These are phyloP conservation scores for Drosophila quadrilineata DNA, from an alignment of 1,140 invertebrate species.

Conservation along the genomic window DNA sequence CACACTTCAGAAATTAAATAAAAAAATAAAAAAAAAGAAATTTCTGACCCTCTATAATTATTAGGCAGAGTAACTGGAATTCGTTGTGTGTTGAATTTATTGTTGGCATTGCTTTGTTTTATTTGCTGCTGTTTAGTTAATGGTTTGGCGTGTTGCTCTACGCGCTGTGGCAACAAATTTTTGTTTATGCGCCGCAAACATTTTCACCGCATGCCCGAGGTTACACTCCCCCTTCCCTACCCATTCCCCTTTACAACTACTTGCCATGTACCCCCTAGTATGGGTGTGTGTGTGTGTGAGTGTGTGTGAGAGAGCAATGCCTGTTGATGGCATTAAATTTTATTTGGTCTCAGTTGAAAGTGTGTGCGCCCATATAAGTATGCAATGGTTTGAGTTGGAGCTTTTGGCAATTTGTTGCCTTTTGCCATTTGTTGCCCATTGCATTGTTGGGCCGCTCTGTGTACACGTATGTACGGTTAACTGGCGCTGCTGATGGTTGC, in stretches of 20 bases:
- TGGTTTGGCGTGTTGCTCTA: constrained; percentile 70
- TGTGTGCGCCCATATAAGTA: constrained; percentile 46
- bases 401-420: background rate
- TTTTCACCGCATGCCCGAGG: constrained; percentile 51
- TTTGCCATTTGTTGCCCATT: background rate
- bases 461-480: constrained; percentile 58
- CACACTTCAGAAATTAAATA: no score
- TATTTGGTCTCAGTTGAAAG: constrained; percentile 65
- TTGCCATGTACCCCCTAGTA: background rate
- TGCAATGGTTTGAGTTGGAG: constrained; percentile 34
- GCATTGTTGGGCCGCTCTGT: constrained; percentile 15
- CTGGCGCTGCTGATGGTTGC: constrained; percentile 41
- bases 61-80: background rate
- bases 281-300: no score
- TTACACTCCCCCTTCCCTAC: background rate
- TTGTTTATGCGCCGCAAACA: constrained; percentile 78
- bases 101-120: constrained; percentile 54
- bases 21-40: no score
- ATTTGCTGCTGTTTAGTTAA: constrained; percentile 72
- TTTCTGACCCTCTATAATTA: no score
- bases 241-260: background rate
- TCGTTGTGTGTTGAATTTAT: constrained; percentile 14
- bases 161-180: constrained; percentile 59
- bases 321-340: constrained; percentile 72
- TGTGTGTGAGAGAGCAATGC: no score